These are phyloP conservation scores for Anoncus sp. DNA, from an alignment of 2,888 invertebrate species.

Conservation along the genomic window DNA sequence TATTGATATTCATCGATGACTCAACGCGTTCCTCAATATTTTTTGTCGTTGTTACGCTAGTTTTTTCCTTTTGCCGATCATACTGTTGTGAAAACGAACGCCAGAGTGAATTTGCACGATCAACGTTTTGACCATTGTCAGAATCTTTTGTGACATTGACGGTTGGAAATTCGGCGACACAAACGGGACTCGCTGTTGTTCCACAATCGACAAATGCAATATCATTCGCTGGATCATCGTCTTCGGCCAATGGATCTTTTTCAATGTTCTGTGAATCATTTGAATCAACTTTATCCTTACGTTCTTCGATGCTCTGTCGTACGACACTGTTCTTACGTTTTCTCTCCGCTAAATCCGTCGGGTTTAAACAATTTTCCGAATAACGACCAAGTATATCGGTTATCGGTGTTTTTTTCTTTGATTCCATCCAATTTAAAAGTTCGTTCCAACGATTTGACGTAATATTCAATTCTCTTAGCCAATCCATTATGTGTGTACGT, in stretches of 20 bases:
- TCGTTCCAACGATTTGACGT: slow-evolving; percentile 73
- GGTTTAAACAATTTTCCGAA: slow-evolving; percentile 41
- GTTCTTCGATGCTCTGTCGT: neutral
- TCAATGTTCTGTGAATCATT: neutral
- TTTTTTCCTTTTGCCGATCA: slow-evolving; percentile 28
- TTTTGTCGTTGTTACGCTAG: neutral
- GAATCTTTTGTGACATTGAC: neutral
- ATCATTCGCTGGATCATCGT: slow-evolving; percentile 68
- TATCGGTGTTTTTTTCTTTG: slow-evolving; percentile 59
- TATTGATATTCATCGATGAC: slow-evolving; percentile 43
- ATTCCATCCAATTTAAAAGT: slow-evolving; percentile 26
- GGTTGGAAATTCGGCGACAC: slow-evolving; percentile 9
- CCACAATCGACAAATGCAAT: slow-evolving; percentile 79
- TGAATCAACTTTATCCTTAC: neutral
- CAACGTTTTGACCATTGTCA: neutral
- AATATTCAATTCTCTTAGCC: slow-evolving; percentile 71
- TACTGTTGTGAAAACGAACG: slow-evolving; percentile 47
- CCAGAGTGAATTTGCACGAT: slow-evolving; percentile 38
- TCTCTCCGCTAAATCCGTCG: slow-evolving; percentile 15
- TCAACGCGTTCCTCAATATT: no score
- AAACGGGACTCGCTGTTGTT: slow-evolving; percentile 54
- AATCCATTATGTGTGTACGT: slow-evolving; percentile 76
- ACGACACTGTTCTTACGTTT: slow-evolving; percentile 22
- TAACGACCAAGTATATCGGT: slow-evolving; percentile 66
- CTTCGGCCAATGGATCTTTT: slow-evolving; percentile 58